Evolutionary conservation across 2,888 invertebrate species (phyloP), one percentile per base, ranked within the genome.

Genomic region (Heteromurus nitidus): DNA sequence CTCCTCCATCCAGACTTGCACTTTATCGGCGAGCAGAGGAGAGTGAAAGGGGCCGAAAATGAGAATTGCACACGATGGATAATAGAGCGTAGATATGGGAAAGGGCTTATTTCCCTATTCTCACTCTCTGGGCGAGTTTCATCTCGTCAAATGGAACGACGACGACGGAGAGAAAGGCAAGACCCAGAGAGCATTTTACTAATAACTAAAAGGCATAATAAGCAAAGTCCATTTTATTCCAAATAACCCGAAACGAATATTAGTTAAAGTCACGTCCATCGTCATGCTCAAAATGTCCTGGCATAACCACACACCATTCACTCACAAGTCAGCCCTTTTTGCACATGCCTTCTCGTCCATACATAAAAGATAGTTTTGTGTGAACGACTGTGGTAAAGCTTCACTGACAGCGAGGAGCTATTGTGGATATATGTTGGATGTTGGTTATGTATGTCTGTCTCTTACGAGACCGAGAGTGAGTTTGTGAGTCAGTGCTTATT

Each of bases 241-340:
- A 81, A 84, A 84, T 84, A 84, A 81, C 79, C 81, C 82, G 82
- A 85, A 67, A 83, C 81, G 75, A 85, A 80, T 81, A 83, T 83
- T 85, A 82, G 70, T 76, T 84, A 80, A 84, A 84, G 84, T 84
- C 84, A 84, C 84, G 84, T 84, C 82, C 36, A 13, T 36, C 36
- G 36, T 36, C 36, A 13, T 36, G n/a, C n/a, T n/a, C n/a, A n/a
- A n/a, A n/a, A n/a, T n/a, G n/a, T n/a, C n/a, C n/a, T n/a, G n/a
- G n/a, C n/a, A n/a, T n/a, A n/a, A n/a, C n/a, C n/a, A n/a, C n/a
- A n/a, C n/a, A n/a, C n/a, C n/a, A n/a, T n/a, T n/a, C n/a, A n/a
- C n/a, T n/a, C n/a, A n/a, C n/a, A n/a, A n/a, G n/a, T n/a, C n/a
- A n/a, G n/a, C n/a, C n/a, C n/a, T n/a, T n/a, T n/a, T n/a, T n/a